Conservation (phyloP, 2,797 vertebrate species). For the Lacerta agilis region DNA sequence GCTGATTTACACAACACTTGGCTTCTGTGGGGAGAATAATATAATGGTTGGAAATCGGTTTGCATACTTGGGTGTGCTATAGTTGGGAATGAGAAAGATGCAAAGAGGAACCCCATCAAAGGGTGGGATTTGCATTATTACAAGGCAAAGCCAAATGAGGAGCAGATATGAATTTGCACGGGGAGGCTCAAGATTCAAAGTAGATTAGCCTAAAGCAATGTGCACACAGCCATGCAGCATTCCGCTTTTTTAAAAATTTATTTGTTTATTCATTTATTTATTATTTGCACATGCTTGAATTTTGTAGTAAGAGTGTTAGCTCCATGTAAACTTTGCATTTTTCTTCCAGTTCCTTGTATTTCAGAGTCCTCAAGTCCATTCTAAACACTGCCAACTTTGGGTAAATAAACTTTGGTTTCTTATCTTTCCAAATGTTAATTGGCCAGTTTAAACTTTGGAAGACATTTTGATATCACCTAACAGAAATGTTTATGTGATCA, state of each 20-base stretch:
- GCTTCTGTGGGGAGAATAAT: not conserved
- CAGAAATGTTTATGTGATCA: not conserved
- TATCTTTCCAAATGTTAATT: not conserved
- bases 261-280: not conserved
- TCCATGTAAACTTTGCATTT: not conserved
- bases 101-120: not conserved
- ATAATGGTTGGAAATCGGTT: constrained; percentile 7
- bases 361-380: not conserved
- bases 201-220: not conserved
- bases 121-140: not conserved
- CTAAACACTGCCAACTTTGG: not conserved
- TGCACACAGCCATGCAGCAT: no score
- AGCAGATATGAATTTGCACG: not conserved
- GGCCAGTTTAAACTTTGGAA: not conserved
- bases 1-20: not conserved
- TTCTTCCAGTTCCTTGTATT: not conserved
- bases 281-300: not conserved
- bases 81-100: not conserved
- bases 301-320: not conserved
- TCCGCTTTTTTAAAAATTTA: no score
- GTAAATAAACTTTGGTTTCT: not conserved
- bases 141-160: not conserved
- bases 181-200: not conserved
- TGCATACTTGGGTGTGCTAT: not conserved
- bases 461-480: not conserved